Evolutionary conservation across 2,113 vertebrate genomes (phyloP).

Genomic region (Lanius collurio): DNA sequence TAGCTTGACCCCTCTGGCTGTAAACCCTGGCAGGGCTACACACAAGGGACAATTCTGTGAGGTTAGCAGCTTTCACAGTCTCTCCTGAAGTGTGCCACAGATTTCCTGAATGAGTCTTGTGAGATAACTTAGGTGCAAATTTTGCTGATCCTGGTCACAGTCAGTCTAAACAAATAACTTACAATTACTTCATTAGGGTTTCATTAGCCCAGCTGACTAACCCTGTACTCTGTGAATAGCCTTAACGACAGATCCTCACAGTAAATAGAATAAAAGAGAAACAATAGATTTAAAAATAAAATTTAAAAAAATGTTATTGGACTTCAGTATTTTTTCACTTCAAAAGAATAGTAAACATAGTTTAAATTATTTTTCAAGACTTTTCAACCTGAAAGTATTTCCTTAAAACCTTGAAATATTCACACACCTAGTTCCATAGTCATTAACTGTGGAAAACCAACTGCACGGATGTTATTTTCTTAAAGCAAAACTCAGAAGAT

Average conservation of each 20-base stretch:
- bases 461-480: not conserved
- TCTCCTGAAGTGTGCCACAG: not conserved
- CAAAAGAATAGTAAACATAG: not conserved
- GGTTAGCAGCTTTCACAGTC: not conserved
- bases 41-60: not conserved
- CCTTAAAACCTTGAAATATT: not conserved
- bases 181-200: not conserved
- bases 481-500: not conserved
- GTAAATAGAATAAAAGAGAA: not conserved
- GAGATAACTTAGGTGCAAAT: constrained; percentile 5
- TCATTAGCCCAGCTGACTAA: not conserved
- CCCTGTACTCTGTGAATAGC: not conserved
- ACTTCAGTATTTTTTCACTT: not conserved
- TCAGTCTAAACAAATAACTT: constrained; percentile 7
- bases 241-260: not conserved
- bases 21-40: not conserved
- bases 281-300: not conserved
- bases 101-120: not conserved
- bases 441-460: not conserved
- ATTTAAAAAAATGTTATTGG: not conserved
- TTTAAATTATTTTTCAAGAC: not conserved
- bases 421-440: not conserved
- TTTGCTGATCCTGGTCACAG: not conserved
- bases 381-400: not conserved
- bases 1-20: not conserved